Conservation (phyloP, 2,113 vertebrate genomes). For the Sinocyclocheilus maitianheensis region DNA sequence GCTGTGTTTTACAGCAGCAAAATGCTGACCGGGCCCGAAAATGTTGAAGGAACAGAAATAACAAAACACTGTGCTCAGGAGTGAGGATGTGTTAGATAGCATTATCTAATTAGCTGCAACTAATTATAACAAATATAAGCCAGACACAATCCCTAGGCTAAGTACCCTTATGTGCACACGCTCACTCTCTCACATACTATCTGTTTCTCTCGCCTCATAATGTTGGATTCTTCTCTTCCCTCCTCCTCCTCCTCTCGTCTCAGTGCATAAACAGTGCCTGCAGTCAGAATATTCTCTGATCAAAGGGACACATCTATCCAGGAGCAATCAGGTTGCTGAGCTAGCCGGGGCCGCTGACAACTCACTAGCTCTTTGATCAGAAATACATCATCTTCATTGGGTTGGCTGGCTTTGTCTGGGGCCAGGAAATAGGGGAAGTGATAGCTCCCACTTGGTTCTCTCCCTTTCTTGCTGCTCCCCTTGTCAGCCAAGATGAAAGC, state of each 20-base stretch:
- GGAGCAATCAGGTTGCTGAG: constrained; percentile 78
- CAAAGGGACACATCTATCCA: constrained; percentile 83
- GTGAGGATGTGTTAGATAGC: constrained; percentile 56
- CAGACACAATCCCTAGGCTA: constrained; percentile 32
- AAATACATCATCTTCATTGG: constrained; percentile 84
- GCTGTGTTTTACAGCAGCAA: neutral
- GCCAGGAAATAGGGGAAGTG: constrained; percentile 85
- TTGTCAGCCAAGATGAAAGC: constrained; percentile 91
- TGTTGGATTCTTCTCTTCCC: constrained; percentile 50
- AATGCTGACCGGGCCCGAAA: constrained; percentile 20
- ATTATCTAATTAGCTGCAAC: constrained; percentile 76
- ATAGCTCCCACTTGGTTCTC: constrained; percentile 84
- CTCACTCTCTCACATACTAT: constrained; percentile 41
- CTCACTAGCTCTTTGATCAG: constrained; percentile 86
- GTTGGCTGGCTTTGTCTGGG: constrained; percentile 85
- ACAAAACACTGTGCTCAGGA: constrained; percentile 64
- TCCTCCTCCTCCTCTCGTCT: constrained; percentile 47
- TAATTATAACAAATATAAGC: constrained; percentile 74
- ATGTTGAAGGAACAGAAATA: constrained; percentile 54
- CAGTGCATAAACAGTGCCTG: constrained; percentile 78
- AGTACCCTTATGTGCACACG: constrained; percentile 52
- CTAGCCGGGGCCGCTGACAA: constrained; percentile 81
- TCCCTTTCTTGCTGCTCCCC: constrained; percentile 72
- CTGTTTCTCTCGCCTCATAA: constrained; percentile 61
- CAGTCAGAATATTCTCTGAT: constrained; percentile 78